A percentile compares a stretch with the other conserved stretches of the same genome.
phyloP scores from a whole-genome alignment of 2,888 invertebrate genomes.

The Cabera pusaria region DNA sequence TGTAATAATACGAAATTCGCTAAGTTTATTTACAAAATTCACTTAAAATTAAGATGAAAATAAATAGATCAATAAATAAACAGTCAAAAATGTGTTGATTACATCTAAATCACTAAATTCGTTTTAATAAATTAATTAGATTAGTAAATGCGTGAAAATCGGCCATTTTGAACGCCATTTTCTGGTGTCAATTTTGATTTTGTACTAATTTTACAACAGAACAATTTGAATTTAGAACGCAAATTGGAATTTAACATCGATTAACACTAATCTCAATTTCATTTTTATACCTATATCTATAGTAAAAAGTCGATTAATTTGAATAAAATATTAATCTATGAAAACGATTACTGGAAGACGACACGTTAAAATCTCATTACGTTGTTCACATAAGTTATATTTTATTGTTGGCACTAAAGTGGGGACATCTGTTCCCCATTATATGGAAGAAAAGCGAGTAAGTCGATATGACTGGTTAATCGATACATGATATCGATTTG shows the following conservation, averaged over 20 bases:
- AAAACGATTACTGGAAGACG: conserved; percentile 50
- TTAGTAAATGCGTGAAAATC: conserved; percentile 25
- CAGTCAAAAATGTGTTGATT: conserved; percentile 49
- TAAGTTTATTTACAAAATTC: conserved; percentile 69
- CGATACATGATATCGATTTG: conserved; percentile 22
- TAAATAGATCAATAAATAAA: conserved; percentile 72
- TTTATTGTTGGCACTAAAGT: conserved; percentile 64
- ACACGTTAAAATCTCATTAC: conserved; percentile 26
- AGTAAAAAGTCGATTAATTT: conserved; percentile 10
- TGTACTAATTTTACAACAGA: too few relatives aligned
- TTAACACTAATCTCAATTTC: neutral
- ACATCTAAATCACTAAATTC: conserved; percentile 34
- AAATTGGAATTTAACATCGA: neutral
- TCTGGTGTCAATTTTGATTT: conserved; percentile 16
- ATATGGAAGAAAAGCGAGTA: conserved; percentile 47
- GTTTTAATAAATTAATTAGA: conserved; percentile 18
- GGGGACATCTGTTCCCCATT: conserved; percentile 40
- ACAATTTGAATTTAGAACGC: too few relatives aligned
- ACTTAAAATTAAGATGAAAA: conserved; percentile 58
- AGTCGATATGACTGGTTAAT: conserved; percentile 40
- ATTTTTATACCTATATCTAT: neutral
- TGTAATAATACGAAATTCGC: conserved; percentile 49
- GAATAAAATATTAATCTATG: conserved; percentile 6
- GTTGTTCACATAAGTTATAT: conserved; percentile 44
- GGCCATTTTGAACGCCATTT: conserved; percentile 26